Conservation (phyloP, 2,797 vertebrate species). For the Semotilus atromaculatus region DNA sequence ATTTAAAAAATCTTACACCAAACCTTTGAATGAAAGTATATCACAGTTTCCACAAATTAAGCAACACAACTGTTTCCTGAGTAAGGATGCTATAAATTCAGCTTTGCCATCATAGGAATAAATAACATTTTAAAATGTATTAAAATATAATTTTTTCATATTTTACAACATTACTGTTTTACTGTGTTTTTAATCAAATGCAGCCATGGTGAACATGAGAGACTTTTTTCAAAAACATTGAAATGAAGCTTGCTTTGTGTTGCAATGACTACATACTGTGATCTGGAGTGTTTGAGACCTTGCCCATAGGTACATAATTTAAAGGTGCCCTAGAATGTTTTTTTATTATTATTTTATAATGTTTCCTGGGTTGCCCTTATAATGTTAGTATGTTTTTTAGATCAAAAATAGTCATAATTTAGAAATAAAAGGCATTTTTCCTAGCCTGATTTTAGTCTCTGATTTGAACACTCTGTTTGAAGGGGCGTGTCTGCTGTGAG, state of each 20-base stretch:
- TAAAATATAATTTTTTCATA: not conserved
- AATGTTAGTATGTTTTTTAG: no score
- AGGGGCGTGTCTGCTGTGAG: no score
- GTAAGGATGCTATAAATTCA: no score
- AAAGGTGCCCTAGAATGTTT: no score
- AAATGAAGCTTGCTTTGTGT: not conserved
- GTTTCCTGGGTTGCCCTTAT: no score
- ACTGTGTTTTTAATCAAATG: not conserved
- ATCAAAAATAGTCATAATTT: no score
- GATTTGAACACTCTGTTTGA: no score
- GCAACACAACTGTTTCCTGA: not conserved
- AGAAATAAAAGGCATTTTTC: no score
- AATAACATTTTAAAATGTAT: not conserved
- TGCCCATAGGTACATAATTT: not conserved
- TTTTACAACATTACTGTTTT: not conserved
- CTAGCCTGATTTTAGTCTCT: no score
- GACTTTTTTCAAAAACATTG: not conserved
- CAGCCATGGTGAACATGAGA: not conserved
- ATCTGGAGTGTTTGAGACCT: not conserved
- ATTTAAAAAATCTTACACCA: not conserved
- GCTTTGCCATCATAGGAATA: no score
- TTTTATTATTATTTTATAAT: no score
- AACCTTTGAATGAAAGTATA: not conserved
- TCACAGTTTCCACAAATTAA: not conserved
- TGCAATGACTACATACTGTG: no score